Evolutionary conservation across 2,888 invertebrate species (phyloP).

Genomic region (Lamellibrachia satsuma): DNA sequence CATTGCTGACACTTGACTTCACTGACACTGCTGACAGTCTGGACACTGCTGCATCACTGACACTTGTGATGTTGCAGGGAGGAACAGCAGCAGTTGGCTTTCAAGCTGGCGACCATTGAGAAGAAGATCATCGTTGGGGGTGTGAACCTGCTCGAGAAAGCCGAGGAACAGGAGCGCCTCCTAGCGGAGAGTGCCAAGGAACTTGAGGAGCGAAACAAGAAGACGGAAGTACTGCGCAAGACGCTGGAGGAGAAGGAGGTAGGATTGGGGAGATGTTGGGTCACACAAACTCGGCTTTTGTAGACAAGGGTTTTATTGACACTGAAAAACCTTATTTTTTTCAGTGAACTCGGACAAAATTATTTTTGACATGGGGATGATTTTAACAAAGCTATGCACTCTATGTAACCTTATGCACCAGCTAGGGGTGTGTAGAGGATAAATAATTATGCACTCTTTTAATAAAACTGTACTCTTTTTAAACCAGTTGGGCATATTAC

Average conservation of each 20-base stretch:
- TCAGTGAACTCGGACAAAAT: no score
- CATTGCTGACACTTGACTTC: background rate
- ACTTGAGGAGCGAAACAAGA: slow-evolving; percentile 72
- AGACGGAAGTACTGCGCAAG: slow-evolving; percentile 83
- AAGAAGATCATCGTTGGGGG: slow-evolving; percentile 97
- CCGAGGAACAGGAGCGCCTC: slow-evolving; percentile 89
- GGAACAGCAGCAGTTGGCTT: slow-evolving; percentile 84
- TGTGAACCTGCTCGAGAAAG: slow-evolving; percentile 96
- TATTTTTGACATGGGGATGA: no score
- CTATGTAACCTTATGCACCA: no score
- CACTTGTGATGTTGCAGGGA: slow-evolving; percentile 49
- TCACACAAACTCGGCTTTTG: background rate
- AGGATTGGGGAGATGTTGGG: background rate
- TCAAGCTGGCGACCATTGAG: slow-evolving; percentile 86
- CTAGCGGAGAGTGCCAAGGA: slow-evolving; percentile 82
- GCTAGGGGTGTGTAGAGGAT: no score
- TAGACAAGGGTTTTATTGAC: background rate
- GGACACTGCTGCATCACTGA: background rate
- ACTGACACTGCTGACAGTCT: background rate
- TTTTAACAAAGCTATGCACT: no score
- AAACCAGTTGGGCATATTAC: no score
- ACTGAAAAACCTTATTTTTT: background rate
- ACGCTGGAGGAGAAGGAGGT: slow-evolving; percentile 88
- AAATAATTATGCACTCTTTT: no score
- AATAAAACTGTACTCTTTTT: no score